phyloP scores from a whole-genome alignment of 2,797 vertebrate genomes.

The Sebastes iracundus region DNA sequence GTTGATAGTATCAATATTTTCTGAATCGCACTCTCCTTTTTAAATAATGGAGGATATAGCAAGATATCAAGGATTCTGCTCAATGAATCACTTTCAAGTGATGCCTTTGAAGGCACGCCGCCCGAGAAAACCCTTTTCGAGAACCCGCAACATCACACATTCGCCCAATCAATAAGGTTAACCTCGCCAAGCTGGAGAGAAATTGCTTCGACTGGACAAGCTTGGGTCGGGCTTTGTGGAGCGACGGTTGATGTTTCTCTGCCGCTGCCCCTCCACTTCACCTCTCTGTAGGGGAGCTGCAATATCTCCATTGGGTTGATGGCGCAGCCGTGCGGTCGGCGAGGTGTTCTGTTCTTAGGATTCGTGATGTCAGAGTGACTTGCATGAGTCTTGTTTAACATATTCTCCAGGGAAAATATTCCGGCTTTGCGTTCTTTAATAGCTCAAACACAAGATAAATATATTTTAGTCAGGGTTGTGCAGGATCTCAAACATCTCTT shows the following conservation, averaged over 20 bases:
- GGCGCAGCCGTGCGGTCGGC: slow-evolving; percentile 43
- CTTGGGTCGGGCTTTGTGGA: slow-evolving; percentile 27
- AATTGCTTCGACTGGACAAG: slow-evolving; percentile 53
- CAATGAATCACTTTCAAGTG: slow-evolving; percentile 58
- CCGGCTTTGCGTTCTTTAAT: slow-evolving; percentile 1
- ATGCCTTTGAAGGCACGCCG: slow-evolving; percentile 57
- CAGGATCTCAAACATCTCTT: background rate
- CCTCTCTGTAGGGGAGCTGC: slow-evolving; percentile 34
- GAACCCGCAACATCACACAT: slow-evolving; percentile 64
- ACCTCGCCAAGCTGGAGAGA: slow-evolving; percentile 63
- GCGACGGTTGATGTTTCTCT: slow-evolving; percentile 19
- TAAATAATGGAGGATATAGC: slow-evolving; percentile 52
- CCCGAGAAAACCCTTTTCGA: slow-evolving; percentile 34
- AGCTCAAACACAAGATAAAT: background rate
- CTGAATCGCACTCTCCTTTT: slow-evolving; percentile 16
- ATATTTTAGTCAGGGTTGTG: background rate
- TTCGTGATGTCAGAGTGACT: slow-evolving; percentile 28
- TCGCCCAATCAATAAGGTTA: slow-evolving; percentile 75
- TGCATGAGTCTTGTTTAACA: slow-evolving; percentile 17
- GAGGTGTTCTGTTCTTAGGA: slow-evolving; percentile 12
- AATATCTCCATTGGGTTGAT: slow-evolving; percentile 50
- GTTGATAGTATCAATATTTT: background rate
- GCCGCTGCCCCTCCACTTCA: background rate
- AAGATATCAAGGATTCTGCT: slow-evolving; percentile 46
- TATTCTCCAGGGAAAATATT: slow-evolving; percentile 29